Evolutionary conservation across 2,113 vertebrate species (phyloP), one percentile per base, ranked within the genome.

Genomic region (Cariama cristata): DNA sequence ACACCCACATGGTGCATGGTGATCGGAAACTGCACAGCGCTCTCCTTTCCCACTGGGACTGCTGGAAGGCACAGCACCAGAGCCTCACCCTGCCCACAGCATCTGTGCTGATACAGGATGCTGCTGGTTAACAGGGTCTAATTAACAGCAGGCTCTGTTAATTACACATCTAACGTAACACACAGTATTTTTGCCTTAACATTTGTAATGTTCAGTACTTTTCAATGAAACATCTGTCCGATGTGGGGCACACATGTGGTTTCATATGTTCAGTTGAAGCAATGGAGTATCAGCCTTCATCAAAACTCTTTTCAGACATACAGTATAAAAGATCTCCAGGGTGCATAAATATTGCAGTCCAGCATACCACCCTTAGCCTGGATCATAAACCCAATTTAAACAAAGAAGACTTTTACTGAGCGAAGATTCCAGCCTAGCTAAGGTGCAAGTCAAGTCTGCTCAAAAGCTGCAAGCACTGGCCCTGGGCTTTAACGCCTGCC

Each of bases 1-100:
- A 4, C 45, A 14, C 22, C 32, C 10, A 0, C 33, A 42, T 4
- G 18, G 38, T 38, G 9, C 14, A 5, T 1, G 5, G 5, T 7
- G 53, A 35, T 15, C 3, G 15, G 72, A 19, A 35, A 3, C 45
- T n/a, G n/a, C 33, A 3, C 14, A 35, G 18, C 11, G 35, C 30
- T 23, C 30, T 23, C 28, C 50, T 16, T 14, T n/a, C 24, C 45
- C 30, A 13, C 9, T 2, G 0, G 28, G 5, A 11, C 45, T 8
- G 30, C 26, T 10, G 42, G 21, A 52, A 9, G 32, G 59, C 59
- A 24, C 27, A n/a, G 26, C 56, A 20, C 27, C 50, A 12, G 32
- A 24, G 18, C 60, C 45, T 24, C 45, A 16, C 38, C 15, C 33
- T 30, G 33, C 8, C 20, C 35, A 1, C 2, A 0, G 32, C 38